A percentile compares a stretch with the other conserved stretches of the same genome.
These are phyloP conservation scores for Sciaenops ocellatus DNA, from an alignment of 2,797 vertebrate genomes.

Conservation along the genomic window DNA sequence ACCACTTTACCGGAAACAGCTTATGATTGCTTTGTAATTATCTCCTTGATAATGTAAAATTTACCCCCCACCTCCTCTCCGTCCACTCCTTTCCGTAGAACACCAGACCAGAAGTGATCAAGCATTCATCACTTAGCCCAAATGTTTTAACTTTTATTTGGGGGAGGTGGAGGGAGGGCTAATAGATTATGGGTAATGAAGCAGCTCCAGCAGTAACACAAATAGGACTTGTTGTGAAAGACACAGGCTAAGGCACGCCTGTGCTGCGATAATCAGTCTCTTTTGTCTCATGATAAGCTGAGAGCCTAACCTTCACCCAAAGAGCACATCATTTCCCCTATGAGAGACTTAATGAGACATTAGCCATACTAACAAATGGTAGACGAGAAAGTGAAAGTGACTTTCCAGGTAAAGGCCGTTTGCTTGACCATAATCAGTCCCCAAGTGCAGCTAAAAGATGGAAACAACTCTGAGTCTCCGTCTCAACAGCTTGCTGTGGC, in stretches of 20 bases:
- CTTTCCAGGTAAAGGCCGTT: constrained; percentile 82
- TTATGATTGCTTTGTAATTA: constrained; percentile 85
- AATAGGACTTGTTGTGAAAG: constrained; percentile 78
- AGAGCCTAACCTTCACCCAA: constrained; percentile 81
- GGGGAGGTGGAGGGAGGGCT: constrained; percentile 68
- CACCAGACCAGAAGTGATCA: constrained; percentile 68
- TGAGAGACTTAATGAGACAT: constrained; percentile 83
- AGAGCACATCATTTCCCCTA: constrained; percentile 79
- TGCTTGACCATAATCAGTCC: constrained; percentile 81
- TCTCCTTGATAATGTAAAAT: constrained; percentile 81
- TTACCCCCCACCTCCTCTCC: constrained; percentile 58
- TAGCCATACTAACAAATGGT: constrained; percentile 81
- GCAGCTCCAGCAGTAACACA: constrained; percentile 75
- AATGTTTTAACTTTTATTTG: constrained; percentile 79
- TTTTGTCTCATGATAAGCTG: constrained; percentile 76
- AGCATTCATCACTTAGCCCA: constrained; percentile 78
- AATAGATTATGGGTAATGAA: constrained; percentile 81
- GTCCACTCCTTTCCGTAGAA: constrained; percentile 63
- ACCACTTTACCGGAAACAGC: constrained; percentile 80
- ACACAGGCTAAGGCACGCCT: constrained; percentile 47
- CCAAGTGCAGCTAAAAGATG: constrained; percentile 79
- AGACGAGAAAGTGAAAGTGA: constrained; percentile 80
- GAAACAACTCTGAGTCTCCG: constrained; percentile 78
- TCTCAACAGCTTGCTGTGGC: constrained; percentile 82
- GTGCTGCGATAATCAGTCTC: constrained; percentile 73